phyloP scores from a whole-genome alignment of 2,113 vertebrate genomes.

The Mirounga angustirostris region DNA sequence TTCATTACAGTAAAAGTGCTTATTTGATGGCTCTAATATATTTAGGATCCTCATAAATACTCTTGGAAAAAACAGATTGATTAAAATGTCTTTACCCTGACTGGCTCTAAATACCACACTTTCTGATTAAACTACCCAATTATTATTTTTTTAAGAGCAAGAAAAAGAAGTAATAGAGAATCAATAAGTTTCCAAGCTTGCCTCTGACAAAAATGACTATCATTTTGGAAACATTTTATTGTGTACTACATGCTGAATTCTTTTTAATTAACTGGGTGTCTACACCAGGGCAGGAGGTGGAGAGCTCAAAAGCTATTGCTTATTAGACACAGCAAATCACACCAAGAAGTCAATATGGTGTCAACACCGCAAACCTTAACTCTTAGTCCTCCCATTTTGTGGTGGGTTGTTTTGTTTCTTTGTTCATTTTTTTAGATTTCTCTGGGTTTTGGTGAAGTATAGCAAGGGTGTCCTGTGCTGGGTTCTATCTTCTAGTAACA shows the following conservation, averaged over 20 bases:
- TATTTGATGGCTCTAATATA: not conserved
- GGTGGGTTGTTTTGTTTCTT: not conserved
- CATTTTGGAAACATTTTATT: slow-evolving; percentile 10
- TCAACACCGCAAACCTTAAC: not conserved
- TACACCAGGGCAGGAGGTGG: not conserved
- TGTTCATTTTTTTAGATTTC: not conserved
- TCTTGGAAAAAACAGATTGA: slow-evolving; percentile 29
- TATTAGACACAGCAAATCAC: not conserved
- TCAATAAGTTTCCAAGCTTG: not conserved
- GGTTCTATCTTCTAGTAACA: not conserved
- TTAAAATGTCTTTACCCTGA: slow-evolving; percentile 38
- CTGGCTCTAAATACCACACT: not conserved
- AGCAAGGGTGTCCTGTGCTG: not conserved
- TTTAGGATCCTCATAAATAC: slow-evolving; percentile 45
- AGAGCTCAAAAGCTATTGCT: not conserved
- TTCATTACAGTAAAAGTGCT: slow-evolving; percentile 50
- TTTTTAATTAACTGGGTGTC: slow-evolving; percentile 6
- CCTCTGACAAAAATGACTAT: not conserved
- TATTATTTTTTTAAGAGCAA: slow-evolving; percentile 44
- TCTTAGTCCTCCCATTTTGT: not conserved
- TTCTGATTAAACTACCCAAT: slow-evolving; percentile 35
- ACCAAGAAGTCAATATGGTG: not conserved
- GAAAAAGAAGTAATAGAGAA: not conserved
- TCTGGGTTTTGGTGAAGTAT: not conserved
- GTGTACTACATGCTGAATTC: not conserved